Percentiles rank a stretch among this genome's conserved stretches.
Evolutionary conservation across 2,888 invertebrate species (phyloP).

Genomic region (Dexiosoma caninum): DNA sequence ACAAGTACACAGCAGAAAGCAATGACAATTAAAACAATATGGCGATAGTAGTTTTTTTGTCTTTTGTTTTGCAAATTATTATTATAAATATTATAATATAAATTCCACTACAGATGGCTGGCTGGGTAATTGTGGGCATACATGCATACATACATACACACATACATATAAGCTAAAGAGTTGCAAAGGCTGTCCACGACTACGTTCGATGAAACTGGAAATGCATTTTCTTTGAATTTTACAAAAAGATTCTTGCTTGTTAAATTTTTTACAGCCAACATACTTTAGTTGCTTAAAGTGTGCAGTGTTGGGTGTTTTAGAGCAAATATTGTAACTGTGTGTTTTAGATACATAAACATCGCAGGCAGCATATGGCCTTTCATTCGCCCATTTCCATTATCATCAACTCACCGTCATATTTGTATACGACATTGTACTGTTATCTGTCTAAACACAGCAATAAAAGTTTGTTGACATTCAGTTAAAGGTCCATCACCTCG

Average conservation of each 20-base stretch:
- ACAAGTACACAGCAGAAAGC: background rate
- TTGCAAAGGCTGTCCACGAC: conserved; percentile 3
- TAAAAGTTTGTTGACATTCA: conserved; percentile 61
- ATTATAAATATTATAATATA: too few relatives aligned
- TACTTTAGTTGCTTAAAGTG: conserved; percentile 28
- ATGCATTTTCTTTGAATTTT: too few relatives aligned
- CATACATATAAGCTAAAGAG: conserved; percentile 13
- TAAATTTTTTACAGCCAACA: background rate
- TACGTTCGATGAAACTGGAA: background rate
- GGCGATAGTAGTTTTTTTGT: background rate
- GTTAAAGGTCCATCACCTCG: conserved; percentile 59
- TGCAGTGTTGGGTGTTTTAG: conserved; percentile 36
- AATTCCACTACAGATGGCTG: conserved; percentile 14
- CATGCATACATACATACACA: too few relatives aligned
- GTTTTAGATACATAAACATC: conserved; percentile 26
- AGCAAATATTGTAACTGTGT: conserved; percentile 38
- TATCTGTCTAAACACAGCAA: conserved; percentile 50
- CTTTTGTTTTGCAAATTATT: too few relatives aligned
- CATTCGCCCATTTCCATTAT: conserved; percentile 2
- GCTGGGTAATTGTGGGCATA: conserved; percentile 25
- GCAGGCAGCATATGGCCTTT: conserved; percentile 33
- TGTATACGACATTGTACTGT: conserved; percentile 9
- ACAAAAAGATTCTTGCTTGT: background rate
- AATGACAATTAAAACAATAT: conserved; percentile 31
- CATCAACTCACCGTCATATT: background rate